These are phyloP conservation scores for Elysia chlorotica DNA, from an alignment of 1,140 invertebrate genomes.

Conservation along the genomic window DNA sequence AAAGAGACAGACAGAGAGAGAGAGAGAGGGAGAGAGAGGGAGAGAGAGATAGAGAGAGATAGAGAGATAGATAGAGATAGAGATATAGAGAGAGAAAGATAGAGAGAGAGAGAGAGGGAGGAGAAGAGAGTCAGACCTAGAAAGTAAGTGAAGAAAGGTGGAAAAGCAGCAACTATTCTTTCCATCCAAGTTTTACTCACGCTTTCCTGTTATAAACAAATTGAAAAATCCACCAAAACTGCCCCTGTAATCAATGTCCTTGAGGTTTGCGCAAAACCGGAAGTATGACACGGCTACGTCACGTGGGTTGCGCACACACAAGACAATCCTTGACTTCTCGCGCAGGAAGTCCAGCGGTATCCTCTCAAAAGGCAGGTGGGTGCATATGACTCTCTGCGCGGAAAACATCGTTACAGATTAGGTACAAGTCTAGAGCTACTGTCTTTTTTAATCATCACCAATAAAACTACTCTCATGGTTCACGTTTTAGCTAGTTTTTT, in stretches of 20 bases:
- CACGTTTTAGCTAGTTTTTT: no score
- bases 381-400: background rate
- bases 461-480: no score
- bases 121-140: background rate
- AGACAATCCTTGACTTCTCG: background rate
- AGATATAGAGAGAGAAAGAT: no score
- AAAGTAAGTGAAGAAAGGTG: background rate
- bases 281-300: slow-evolving; percentile 15
- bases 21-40: no score
- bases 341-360: slow-evolving; percentile 9
- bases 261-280: slow-evolving; percentile 8
- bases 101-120: no score
- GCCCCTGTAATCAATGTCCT: background rate
- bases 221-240: background rate
- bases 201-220: slow-evolving; percentile 1
- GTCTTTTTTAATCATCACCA: no score
- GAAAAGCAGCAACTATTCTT: background rate
- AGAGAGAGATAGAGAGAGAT: no score
- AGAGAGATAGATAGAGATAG: background rate
- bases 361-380: background rate
- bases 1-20: no score
- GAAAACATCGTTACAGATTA: no score
- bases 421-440: no score
- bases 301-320: slow-evolving; percentile 6
- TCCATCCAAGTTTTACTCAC: background rate